Percentiles rank a stretch among this genome's conserved stretches.
phyloP scores from a whole-genome alignment of 2,113 vertebrate genomes.

The Nansenia antarctica region DNA sequence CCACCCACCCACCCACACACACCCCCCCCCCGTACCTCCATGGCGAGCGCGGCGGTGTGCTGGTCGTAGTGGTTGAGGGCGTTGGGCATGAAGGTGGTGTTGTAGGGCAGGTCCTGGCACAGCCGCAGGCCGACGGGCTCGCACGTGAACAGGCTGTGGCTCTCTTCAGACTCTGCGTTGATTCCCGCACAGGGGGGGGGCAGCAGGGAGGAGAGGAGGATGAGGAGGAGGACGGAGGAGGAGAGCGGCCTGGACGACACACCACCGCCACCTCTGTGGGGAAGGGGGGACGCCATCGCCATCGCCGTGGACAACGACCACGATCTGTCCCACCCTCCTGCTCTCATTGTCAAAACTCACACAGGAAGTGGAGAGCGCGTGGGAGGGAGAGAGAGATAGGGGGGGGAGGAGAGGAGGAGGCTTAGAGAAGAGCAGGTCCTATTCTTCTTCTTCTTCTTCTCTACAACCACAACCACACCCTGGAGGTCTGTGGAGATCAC shows the following conservation, averaged over 20 bases:
- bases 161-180: slow-evolving; percentile 65
- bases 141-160: slow-evolving; percentile 94
- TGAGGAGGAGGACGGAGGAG: no score
- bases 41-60: slow-evolving; percentile 93
- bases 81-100: slow-evolving; percentile 98
- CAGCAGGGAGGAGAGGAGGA: slow-evolving; percentile 49
- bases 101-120: slow-evolving; percentile 98
- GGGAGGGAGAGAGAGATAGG: neutral
- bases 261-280: slow-evolving; percentile 6
- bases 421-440: neutral
- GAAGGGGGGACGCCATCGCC: neutral
- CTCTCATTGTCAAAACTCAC: slow-evolving; percentile 1
- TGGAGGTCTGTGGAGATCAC: slow-evolving; percentile 20
- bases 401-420: neutral
- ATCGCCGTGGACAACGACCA: no score
- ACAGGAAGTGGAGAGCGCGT: no score
- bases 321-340: neutral
- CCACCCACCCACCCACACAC: neutral
- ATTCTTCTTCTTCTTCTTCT: slow-evolving; percentile 18
- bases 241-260: slow-evolving; percentile 13
- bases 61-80: slow-evolving; percentile 98
- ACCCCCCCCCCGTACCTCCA: slow-evolving; percentile 84
- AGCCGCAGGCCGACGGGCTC: slow-evolving; percentile 95
- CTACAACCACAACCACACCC: slow-evolving; percentile 1
- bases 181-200: slow-evolving; percentile 58